Base-by-base conservation (phyloP, 2,888 invertebrate genomes). In the Neoaliturus tenellus region DNA sequence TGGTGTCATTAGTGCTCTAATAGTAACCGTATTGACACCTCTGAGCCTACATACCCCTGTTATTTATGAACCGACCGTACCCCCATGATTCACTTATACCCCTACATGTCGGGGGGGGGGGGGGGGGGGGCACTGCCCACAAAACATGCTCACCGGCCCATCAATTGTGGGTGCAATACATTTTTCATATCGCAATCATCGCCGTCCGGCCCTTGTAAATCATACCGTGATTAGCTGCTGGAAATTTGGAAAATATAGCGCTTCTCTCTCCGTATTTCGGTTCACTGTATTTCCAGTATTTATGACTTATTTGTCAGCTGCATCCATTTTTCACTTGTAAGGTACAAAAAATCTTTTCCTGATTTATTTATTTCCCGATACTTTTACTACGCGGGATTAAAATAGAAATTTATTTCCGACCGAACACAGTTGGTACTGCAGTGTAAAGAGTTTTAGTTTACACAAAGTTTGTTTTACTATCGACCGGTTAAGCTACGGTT, bases 121-220 rank as follows among this genome's bases (percentile, higher is more conserved):
- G 25, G 25, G 5, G 6, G 25, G 6, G 5, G 8, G 5, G 25
- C 67, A 8, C 44, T 23, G 75, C 39, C 41, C 41, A 35, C 69
- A 69, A 69, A 69, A 75, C 75, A 75, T 75, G 75, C 44, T 39
- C 75, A 75, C 48, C 69, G 69, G 35, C 75, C 75, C 75, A 75
- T 75, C 75, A 75, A 28, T 75, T 75, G 75, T 17, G 48, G 75
- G 8, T 48, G 75, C 75, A 41, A 44, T 75, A 75, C 75, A 75
- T 75, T 75, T 75, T 75, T 75, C 75, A 75, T 75, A 28, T 39
- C n/a, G 75, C 75, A 75, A 75, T 75, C 75, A 75, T 75, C 75
- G 44, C 75, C 10, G 48, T 28, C 75, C 75, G 23, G 75, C 75
- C 25, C 41, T 28, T 75, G 75, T 75, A 75, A 75, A 75, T 75